These are phyloP conservation scores for Cheilosia grossa DNA, from an alignment of 2,888 invertebrate genomes.

Conservation along the genomic window DNA sequence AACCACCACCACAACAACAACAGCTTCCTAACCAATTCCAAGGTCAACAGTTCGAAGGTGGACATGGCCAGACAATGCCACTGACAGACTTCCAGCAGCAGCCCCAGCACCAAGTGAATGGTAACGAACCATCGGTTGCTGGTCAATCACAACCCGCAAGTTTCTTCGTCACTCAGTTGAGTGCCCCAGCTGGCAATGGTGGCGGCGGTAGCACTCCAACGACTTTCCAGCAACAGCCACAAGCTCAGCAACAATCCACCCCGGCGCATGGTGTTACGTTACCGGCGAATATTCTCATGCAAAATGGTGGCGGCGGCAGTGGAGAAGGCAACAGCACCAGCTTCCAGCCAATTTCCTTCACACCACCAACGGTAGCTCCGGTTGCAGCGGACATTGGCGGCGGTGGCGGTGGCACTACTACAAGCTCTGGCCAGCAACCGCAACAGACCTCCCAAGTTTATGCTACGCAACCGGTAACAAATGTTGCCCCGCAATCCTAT, in stretches of 20 bases:
- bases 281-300: conserved; percentile 78
- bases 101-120: conserved; percentile 76
- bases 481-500: conserved; percentile 79
- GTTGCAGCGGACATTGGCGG: conserved; percentile 43
- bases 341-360: conserved; percentile 60
- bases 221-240: conserved; percentile 77
- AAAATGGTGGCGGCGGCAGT: conserved; percentile 78
- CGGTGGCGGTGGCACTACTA: too few relatives aligned
- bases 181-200: conserved; percentile 58
- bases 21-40: conserved; percentile 76
- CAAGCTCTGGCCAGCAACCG: conserved; percentile 37
- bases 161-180: conserved; percentile 44
- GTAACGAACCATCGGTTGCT: conserved; percentile 36
- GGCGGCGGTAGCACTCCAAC: conserved; percentile 83
- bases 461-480: conserved; percentile 20
- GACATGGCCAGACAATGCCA: conserved; percentile 67
- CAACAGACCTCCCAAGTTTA: conserved; percentile 78
- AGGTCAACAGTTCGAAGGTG: conserved; percentile 57
- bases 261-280: conserved; percentile 78
- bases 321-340: conserved; percentile 40
- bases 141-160: conserved; percentile 67
- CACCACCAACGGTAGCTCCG: conserved; percentile 13
- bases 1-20: conserved; percentile 76
- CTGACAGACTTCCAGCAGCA: conserved; percentile 82
- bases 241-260: conserved; percentile 78